These are phyloP conservation scores for Oreocharis arfaki DNA, from an alignment of 2,113 vertebrate species.

Conservation along the genomic window DNA sequence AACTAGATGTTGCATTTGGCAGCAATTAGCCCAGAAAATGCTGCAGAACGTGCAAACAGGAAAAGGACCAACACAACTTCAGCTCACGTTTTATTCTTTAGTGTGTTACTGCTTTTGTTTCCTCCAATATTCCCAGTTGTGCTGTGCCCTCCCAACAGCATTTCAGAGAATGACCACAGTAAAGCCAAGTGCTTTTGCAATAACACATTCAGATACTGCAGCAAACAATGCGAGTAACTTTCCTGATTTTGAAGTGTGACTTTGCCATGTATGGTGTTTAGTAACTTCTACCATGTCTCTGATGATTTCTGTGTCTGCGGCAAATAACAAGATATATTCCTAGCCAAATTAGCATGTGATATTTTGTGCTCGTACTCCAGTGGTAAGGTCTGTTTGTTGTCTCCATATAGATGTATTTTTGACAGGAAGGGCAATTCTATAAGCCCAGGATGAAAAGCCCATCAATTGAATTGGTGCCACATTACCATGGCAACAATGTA, in stretches of 20 bases:
- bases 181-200: not conserved
- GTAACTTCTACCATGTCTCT: not conserved
- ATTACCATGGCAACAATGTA: conserved; percentile 66
- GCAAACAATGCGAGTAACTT: not conserved
- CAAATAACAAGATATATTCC: not conserved
- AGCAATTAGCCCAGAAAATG: not conserved
- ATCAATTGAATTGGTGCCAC: conserved; percentile 48
- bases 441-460: conserved; percentile 60
- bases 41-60: not conserved
- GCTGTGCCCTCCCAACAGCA: not conserved
- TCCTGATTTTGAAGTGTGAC: not conserved
- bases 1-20: not conserved
- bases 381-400: conserved; percentile 16
- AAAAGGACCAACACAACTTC: not conserved
- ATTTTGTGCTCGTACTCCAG: not conserved
- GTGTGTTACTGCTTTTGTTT: not conserved
- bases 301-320: not conserved
- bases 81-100: not conserved
- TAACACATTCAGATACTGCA: not conserved
- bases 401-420: conserved; percentile 42
- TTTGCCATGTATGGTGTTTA: not conserved
- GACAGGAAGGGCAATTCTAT: conserved; percentile 54
- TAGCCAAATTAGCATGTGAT: not conserved
- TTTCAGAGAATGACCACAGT: not conserved
- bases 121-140: not conserved